A percentile compares a stretch with the other conserved stretches of the same genome.
phyloP scores from a whole-genome alignment of 2,797 vertebrate genomes.

The Etheostoma perlongum region DNA sequence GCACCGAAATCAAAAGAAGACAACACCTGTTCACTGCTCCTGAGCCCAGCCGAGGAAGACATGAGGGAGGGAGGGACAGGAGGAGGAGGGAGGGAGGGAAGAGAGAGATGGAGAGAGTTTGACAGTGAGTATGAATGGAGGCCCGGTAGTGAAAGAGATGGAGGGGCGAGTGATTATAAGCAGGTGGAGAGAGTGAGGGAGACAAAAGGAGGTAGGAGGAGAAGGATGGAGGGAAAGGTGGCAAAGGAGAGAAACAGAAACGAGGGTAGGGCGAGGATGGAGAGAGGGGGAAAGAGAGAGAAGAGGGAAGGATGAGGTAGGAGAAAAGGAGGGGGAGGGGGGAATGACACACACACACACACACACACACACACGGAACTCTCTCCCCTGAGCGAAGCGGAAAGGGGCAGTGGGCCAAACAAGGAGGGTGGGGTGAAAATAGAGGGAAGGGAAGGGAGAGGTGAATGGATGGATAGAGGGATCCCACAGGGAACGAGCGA shows the following conservation, averaged over 20 bases:
- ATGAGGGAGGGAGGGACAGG: neutral
- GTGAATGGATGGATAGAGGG: conserved; percentile 57
- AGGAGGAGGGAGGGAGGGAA: neutral
- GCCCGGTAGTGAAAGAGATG: conserved; percentile 59
- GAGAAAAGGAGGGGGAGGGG: conserved; percentile 25
- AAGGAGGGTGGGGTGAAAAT: conserved; percentile 56
- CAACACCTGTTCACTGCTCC: conserved; percentile 99
- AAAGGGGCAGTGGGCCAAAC: conserved; percentile 76
- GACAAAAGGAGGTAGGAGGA: conserved; percentile 61
- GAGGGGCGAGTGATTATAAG: conserved; percentile 72
- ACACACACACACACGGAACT: conserved; percentile 46
- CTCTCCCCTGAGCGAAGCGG: conserved; percentile 67
- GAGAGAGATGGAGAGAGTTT: conserved; percentile 14
- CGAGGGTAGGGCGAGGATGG: conserved; percentile 5
- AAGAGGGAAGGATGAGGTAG: conserved; percentile 36
- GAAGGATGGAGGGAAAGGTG: conserved; percentile 47
- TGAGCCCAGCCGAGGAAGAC: conserved; percentile 85
- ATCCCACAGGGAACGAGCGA: conserved; percentile 44
- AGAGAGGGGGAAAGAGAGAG: conserved; percentile 11
- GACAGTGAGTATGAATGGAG: conserved; percentile 56
- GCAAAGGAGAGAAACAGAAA: conserved; percentile 20
- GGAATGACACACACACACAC: conserved; percentile 53
- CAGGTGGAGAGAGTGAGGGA: conserved; percentile 71
- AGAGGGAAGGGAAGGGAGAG: conserved; percentile 42
- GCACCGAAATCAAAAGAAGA: conserved; percentile 99